phyloP scores from a whole-genome alignment of 2,888 invertebrate genomes.

The Diadegma fenestrale region DNA sequence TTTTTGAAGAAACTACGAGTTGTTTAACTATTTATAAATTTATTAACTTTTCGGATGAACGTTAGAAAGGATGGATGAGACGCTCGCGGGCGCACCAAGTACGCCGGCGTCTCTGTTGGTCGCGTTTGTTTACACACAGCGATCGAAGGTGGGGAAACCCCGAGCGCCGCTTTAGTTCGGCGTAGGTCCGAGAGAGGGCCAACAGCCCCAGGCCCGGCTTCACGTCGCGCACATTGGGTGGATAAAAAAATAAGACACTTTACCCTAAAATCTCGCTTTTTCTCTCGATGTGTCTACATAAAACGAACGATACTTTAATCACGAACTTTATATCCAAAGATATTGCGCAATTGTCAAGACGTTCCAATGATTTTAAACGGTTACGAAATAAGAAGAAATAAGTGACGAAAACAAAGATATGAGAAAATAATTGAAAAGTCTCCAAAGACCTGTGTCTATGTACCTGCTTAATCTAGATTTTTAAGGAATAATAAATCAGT shows the following conservation, averaged over 20 bases:
- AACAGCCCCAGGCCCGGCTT: neutral
- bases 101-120: neutral
- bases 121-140: neutral
- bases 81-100: neutral
- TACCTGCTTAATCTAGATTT: slow-evolving; percentile 72
- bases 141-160: neutral
- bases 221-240: neutral
- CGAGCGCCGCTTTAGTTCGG: neutral
- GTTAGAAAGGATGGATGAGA: neutral
- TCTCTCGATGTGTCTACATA: slow-evolving; percentile 18
- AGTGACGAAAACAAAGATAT: slow-evolving; percentile 2
- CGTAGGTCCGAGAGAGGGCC: neutral
- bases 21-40: slow-evolving; percentile 3
- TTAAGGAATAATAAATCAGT: slow-evolving; percentile 63
- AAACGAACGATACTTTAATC: slow-evolving; percentile 23
- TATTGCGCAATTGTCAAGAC: slow-evolving; percentile 33
- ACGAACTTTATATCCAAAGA: slow-evolving; percentile 30
- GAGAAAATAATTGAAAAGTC: slow-evolving; percentile 46
- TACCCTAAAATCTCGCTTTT: slow-evolving; percentile 1
- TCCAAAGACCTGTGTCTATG: slow-evolving; percentile 73
- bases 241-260: neutral
- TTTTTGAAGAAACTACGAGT: slow-evolving; percentile 55
- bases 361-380: slow-evolving; percentile 58
- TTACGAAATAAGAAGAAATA: slow-evolving; percentile 12
- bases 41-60: neutral